These are phyloP conservation scores for Uromys caudimaculatus DNA, from an alignment of 2,797 vertebrate species.

Conservation along the genomic window DNA sequence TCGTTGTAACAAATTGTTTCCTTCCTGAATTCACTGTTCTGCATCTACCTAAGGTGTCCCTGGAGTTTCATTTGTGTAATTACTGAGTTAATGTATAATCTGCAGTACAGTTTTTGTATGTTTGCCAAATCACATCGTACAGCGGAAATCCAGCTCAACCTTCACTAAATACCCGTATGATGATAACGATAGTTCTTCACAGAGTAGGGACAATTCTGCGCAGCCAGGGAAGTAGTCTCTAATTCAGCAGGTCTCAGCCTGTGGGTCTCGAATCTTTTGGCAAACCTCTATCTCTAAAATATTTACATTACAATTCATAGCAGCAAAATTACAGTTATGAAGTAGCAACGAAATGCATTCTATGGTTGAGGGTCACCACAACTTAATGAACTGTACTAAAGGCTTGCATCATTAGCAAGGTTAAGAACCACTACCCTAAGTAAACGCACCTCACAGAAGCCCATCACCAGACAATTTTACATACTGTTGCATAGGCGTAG, in stretches of 20 bases:
- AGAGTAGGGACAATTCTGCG: neutral
- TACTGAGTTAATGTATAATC: constrained; percentile 62
- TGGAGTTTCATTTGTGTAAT: constrained; percentile 76
- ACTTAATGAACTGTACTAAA: neutral
- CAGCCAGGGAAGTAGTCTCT: neutral
- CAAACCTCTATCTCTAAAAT: neutral
- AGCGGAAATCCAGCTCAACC: constrained; percentile 4
- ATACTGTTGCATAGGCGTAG: neutral
- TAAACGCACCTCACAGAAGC: neutral
- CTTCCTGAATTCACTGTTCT: constrained; percentile 74
- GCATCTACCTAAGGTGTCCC: constrained; percentile 65
- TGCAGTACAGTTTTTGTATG: constrained; percentile 32
- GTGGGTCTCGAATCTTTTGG: neutral
- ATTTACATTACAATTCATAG: neutral
- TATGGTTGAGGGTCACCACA: neutral
- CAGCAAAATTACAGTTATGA: neutral
- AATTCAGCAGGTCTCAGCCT: neutral
- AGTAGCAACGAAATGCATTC: neutral
- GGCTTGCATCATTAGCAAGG: neutral
- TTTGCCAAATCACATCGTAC: constrained; percentile 68
- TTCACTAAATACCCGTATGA: constrained; percentile 7
- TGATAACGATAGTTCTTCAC: constrained; percentile 12
- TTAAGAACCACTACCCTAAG: neutral
- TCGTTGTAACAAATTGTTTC: constrained; percentile 77
- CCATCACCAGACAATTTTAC: neutral